Conservation (phyloP, 2,797 vertebrate species). For the Parauchenoglanis ngamensis region DNA sequence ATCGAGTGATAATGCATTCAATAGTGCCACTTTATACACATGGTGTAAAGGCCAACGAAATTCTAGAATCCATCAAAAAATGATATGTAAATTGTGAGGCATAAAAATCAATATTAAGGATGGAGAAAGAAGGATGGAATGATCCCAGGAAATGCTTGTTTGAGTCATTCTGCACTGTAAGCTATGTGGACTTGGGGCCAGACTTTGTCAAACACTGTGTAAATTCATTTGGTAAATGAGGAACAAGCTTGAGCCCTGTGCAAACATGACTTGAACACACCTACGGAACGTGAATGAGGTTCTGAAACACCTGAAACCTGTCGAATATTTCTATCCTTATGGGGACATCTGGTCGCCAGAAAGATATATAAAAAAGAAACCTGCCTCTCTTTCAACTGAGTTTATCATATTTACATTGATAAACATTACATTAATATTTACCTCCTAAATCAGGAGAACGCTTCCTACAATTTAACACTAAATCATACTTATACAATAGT, state of each 20-base stretch:
- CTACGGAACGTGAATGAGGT: not conserved
- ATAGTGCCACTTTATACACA: not conserved
- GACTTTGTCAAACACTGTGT: conserved; percentile 48
- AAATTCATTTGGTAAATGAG: conserved; percentile 70
- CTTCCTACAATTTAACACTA: not conserved
- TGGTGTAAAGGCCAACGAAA: not conserved
- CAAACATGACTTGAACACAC: conserved; percentile 49
- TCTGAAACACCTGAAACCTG: not conserved
- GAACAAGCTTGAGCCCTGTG: conserved; percentile 48
- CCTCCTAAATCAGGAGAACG: not conserved
- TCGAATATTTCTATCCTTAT: too few relatives aligned
- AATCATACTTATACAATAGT: not conserved
- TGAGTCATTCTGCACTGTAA: conserved; percentile 62
- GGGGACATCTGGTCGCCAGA: too few relatives aligned
- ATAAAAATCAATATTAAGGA: conserved; percentile 13
- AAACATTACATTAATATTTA: not conserved
- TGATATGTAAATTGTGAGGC: not conserved
- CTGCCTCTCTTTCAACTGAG: not conserved
- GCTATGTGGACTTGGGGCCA: not conserved
- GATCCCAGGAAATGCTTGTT: conserved; percentile 58
- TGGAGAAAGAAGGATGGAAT: not conserved
- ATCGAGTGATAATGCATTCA: not conserved
- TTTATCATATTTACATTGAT: not conserved
- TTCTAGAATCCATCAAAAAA: not conserved
- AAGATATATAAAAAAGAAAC: too few relatives aligned